These are phyloP conservation scores for Polietes domitor DNA, from an alignment of 2,888 invertebrate genomes.

Conservation along the genomic window DNA sequence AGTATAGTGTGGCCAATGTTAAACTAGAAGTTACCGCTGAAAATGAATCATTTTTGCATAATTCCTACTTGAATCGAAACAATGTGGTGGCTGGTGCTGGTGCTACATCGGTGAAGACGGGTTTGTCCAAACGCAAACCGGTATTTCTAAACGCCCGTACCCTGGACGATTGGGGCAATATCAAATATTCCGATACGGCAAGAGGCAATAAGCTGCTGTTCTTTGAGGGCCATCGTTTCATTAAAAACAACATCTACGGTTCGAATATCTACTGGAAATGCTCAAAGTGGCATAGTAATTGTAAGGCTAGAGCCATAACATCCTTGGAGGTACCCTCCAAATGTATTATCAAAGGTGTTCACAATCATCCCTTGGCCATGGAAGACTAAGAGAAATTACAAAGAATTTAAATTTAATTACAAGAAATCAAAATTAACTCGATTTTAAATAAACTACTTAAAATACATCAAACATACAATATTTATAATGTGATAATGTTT, in stretches of 20 bases:
- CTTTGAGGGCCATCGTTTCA: constrained; percentile 79
- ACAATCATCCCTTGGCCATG: constrained; percentile 76
- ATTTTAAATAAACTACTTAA: constrained; percentile 1
- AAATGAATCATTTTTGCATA: constrained; percentile 66
- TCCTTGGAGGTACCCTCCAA: constrained; percentile 73
- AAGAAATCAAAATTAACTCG: background rate
- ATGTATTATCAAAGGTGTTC: constrained; percentile 78
- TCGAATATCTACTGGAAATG: constrained; percentile 81
- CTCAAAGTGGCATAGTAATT: constrained; percentile 80
- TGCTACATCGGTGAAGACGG: constrained; percentile 62
- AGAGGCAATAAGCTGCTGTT: constrained; percentile 79
- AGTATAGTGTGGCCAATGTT: constrained; percentile 66
- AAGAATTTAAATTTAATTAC: constrained; percentile 14
- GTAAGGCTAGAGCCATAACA: constrained; percentile 80
- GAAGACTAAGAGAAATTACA: constrained; percentile 66
- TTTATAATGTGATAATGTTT: constrained; percentile 39
- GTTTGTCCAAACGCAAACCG: constrained; percentile 72
- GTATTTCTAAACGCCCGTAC: constrained; percentile 72
- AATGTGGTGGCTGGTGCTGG: background rate
- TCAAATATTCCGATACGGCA: constrained; percentile 76
- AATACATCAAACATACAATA: constrained; percentile 18
- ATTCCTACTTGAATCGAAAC: constrained; percentile 49
- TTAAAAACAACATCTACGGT: constrained; percentile 80
- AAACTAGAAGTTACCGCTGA: constrained; percentile 63
- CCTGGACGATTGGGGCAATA: constrained; percentile 75